Evolutionary conservation across 2,888 invertebrate species (phyloP).

Genomic region (Lomographa bimaculata): DNA sequence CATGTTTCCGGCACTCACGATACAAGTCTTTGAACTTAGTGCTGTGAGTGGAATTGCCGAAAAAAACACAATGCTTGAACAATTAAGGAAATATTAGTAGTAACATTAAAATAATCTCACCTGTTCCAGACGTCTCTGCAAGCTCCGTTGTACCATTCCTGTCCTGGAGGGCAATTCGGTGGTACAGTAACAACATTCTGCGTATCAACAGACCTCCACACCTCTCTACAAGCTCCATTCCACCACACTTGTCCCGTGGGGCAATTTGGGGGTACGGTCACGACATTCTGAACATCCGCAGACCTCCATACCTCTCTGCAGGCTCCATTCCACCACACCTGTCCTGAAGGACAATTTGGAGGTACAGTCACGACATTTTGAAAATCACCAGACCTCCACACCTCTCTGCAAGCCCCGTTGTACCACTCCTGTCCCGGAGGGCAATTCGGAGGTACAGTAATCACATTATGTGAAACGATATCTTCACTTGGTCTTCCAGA

Average conservation of each 20-base stretch:
- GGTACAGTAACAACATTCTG: slow-evolving; percentile 19
- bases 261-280: slow-evolving; percentile 10
- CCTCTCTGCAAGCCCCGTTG: slow-evolving; percentile 15
- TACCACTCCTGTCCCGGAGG: slow-evolving; percentile 16
- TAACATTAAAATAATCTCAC: too few species aligned
- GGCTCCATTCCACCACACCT: slow-evolving; percentile 16
- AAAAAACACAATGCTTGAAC: too few species aligned
- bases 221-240: slow-evolving; percentile 16
- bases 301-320: slow-evolving; percentile 24
- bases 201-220: slow-evolving; percentile 2
- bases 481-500: slow-evolving; percentile 16
- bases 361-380: slow-evolving; percentile 12
- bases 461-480: slow-evolving; percentile 1
- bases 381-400: slow-evolving; percentile 6
- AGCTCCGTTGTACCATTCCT: slow-evolving; percentile 19
- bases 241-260: slow-evolving; percentile 9
- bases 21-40: too few species aligned
- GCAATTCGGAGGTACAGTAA: slow-evolving; percentile 19
- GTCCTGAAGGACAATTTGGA: slow-evolving; percentile 16
- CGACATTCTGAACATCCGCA: slow-evolving; percentile 1
- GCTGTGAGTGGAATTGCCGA: too few species aligned
- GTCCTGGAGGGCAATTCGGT: slow-evolving; percentile 16
- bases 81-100: too few species aligned
- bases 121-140: slow-evolving; percentile 17
- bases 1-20: too few species aligned